Evolutionary conservation across 2,888 invertebrate genomes (phyloP), one percentile per base, ranked within the genome.

Genomic region (Allacma fusca): DNA sequence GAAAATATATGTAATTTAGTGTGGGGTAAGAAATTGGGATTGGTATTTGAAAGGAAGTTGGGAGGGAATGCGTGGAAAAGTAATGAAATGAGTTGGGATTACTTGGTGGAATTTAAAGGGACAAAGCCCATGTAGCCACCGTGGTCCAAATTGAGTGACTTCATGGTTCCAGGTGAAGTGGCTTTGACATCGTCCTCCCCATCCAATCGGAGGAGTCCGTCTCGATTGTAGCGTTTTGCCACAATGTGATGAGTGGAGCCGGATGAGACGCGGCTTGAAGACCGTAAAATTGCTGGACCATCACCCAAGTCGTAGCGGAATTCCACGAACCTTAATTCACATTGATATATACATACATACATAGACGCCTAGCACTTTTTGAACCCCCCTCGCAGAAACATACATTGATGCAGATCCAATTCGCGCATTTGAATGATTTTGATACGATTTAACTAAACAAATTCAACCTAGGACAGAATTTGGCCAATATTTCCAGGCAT

Each of bases 291-390:
- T 69, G 93, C 91, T 40, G 92, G 91, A 26, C 95, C 95, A 85
- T 94, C 94, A 43, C 96, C 96, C 80, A 95, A 90, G 88, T 95
- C 93, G 87, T 94, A 96, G 84, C 91, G 88, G 86, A 94, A 93
- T 87, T 93, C 93, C 74, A 94, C 90, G 88, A 90, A 92, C 19
- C 89, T 89, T n/a, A 44, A 26, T 7, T 24, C 19, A 21, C 9
- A 16, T 16, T 19, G 23, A 24, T 12, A 29, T 19, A 67, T 13
- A 67, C 26, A 67, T 12, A 24, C 26, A 29, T 24, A 4, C 13
- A 29, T 19, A 12, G 5, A 28, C n/a, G n/a, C n/a, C n/a, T n/a
- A n/a, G n/a, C n/a, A n/a, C n/a, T n/a, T n/a, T n/a, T n/a, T n/a
- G n/a, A n/a, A n/a, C n/a, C n/a, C n/a, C n/a, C n/a, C n/a, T n/a